Evolutionary conservation across 2,113 vertebrate species (phyloP).

Genomic region (Laterallus jamaicensis): DNA sequence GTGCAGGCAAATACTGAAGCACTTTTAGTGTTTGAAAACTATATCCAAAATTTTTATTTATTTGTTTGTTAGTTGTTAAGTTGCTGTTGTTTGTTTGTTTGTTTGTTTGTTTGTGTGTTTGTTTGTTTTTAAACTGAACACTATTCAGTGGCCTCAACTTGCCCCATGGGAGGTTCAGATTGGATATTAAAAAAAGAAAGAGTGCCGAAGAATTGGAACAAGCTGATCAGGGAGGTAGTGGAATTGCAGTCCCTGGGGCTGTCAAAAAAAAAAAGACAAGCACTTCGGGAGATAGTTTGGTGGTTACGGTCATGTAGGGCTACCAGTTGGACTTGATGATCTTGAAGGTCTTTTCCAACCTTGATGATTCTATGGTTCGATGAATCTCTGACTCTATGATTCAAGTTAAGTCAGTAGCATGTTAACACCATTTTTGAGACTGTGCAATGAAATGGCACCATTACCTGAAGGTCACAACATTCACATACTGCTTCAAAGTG

Average conservation of each 20-base stretch:
- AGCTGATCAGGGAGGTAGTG: too few species aligned
- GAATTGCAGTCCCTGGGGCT: too few species aligned
- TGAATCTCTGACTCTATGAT: too few species aligned
- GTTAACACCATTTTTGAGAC: not conserved
- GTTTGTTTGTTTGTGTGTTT: not conserved
- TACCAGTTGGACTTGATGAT: too few species aligned
- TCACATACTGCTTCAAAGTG: not conserved
- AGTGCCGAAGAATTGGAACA: too few species aligned
- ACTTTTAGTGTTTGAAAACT: not conserved
- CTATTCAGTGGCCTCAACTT: not conserved
- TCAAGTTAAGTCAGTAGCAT: not conserved
- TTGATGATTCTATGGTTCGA: too few species aligned
- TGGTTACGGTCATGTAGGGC: too few species aligned
- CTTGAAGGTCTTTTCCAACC: too few species aligned
- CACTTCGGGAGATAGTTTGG: too few species aligned
- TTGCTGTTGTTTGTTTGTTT: not conserved
- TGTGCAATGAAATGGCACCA: not conserved
- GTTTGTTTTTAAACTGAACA: not conserved
- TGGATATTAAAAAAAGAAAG: too few species aligned
- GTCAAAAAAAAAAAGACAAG: too few species aligned
- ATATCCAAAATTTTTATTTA: not conserved
- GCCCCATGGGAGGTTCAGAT: too few species aligned
- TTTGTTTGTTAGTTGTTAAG: not conserved
- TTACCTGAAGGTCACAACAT: not conserved
- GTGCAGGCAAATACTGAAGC: not conserved